phyloP scores from a whole-genome alignment of 2,113 vertebrate species.

The Chascanopsetta lugubris region DNA sequence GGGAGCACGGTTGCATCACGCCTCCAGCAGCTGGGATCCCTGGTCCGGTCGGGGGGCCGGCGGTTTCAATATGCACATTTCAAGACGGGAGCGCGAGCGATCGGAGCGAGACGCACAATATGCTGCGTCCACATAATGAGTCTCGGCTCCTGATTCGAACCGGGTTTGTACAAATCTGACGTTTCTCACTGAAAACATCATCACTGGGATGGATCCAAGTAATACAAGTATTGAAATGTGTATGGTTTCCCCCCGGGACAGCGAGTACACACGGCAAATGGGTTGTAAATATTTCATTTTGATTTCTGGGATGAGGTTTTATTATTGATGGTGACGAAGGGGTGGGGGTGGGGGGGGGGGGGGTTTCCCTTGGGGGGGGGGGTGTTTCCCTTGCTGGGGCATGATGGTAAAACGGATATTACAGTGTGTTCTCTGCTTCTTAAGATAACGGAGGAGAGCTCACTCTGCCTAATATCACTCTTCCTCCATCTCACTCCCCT shows the following conservation, averaged over 20 bases:
- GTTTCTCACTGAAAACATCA: constrained; percentile 15
- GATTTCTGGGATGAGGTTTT: constrained; percentile 57
- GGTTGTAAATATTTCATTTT: constrained; percentile 68
- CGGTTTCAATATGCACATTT: constrained; percentile 61
- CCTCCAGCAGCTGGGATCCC: constrained; percentile 66
- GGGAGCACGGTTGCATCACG: constrained; percentile 65
- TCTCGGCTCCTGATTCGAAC: constrained; percentile 18
- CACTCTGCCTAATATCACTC: constrained; percentile 44
- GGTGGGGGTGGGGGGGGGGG: too few relatives aligned
- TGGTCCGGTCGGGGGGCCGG: constrained; percentile 62
- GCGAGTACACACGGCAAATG: constrained; percentile 46
- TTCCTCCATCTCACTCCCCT: constrained; percentile 42
- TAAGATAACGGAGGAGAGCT: constrained; percentile 48
- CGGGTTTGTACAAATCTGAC: constrained; percentile 33
- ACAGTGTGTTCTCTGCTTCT: constrained; percentile 32
- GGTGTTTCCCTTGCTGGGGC: constrained; percentile 32
- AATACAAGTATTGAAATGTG: constrained; percentile 32
- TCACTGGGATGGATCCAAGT: constrained; percentile 16
- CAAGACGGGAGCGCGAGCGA: constrained; percentile 38
- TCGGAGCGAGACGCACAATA: constrained; percentile 37
- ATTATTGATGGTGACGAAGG: constrained; percentile 69
- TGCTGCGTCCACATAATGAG: constrained; percentile 1
- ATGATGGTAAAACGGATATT: constrained; percentile 61
- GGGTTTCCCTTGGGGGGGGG: too few relatives aligned
- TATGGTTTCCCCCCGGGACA: constrained; percentile 39